A percentile compares a stretch with the other conserved stretches of the same genome.
phyloP scores from a whole-genome alignment of 2,888 invertebrate species.

The Troides helena region DNA sequence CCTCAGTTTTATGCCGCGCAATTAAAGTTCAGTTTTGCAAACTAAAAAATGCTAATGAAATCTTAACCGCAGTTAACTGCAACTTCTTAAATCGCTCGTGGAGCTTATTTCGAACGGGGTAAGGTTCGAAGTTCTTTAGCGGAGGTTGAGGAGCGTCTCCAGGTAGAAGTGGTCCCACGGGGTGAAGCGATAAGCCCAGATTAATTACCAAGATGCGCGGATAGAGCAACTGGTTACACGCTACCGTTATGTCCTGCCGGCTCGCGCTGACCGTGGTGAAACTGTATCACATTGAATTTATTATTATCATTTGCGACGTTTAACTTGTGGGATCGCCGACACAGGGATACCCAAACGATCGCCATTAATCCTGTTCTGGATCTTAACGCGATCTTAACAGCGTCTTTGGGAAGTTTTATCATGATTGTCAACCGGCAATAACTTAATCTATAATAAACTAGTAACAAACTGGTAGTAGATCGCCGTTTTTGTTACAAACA shows the following conservation, averaged over 20 bases:
- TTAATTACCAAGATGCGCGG: constrained; percentile 73
- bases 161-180: constrained; percentile 2
- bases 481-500: too few species aligned
- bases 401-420: neutral
- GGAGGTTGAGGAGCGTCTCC: neutral
- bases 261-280: constrained; percentile 19
- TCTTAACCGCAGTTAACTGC: neutral
- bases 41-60: constrained; percentile 20
- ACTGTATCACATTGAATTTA: constrained; percentile 28
- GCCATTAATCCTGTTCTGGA: neutral
- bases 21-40: constrained; percentile 25
- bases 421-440: too few species aligned
- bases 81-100: neutral
- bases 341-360: neutral
- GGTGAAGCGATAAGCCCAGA: constrained; percentile 52
- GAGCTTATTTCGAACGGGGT: neutral
- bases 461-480: too few species aligned
- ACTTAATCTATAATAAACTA: too few species aligned
- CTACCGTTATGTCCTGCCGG: constrained; percentile 47
- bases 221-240: constrained; percentile 48
- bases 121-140: constrained; percentile 4
- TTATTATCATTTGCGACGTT: constrained; percentile 16
- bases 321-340: constrained; percentile 7
- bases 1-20: constrained; percentile 21
- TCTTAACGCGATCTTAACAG: constrained; percentile 1